Base-by-base conservation (phyloP, 2,797 vertebrate species). In the Epinephelus malabaricus region DNA sequence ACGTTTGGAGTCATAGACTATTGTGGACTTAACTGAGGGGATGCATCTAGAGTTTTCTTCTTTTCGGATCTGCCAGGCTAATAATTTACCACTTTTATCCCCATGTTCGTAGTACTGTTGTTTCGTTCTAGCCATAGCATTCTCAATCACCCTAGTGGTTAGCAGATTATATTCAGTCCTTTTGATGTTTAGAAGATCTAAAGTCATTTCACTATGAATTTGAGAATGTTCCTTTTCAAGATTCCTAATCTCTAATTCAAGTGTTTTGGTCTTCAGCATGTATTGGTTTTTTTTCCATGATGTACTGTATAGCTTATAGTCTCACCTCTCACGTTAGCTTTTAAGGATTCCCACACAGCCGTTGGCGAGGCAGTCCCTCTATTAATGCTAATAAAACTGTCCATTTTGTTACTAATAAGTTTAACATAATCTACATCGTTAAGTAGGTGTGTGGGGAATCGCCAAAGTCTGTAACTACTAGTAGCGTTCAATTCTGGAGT, bases 161-260 rank as follows among this genome's bases (percentile, higher is more conserved):
- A 34, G 55, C 27, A 34, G 4, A 3, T 58, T 6, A 34, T 40
- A 60, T 40, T 60, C 19, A 3, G 8, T 7, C 11, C 19, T 60
- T 40, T n/a, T 40, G 34, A 9, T 60, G 4, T 40, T 59, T 59
- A 59, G 30, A 3, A 54, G 12, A 25, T 59, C 18, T 12, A n/a
- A n/a, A 13, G 56, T 59, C 10, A 8, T 2, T 17, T 59, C 18
- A 9, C 6, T 59, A 3, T 19, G 30, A 19, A 10, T 38, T 38
- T 38, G 18, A 38, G 25, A 59, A 10, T 59, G 47, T 6, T 38
- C 47, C 7, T 5, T 64, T 34, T 34, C 25, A 4, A 30, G 62
- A 30, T 13, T 17, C 11, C 25, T 64, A 49, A 30, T 51, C 6
- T 66, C 63, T 66, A 27, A 66, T 51, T 66, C 47, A 51, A 21